These are phyloP conservation scores for Morinoia aosen DNA, from an alignment of 2,888 invertebrate species.

Conservation along the genomic window DNA sequence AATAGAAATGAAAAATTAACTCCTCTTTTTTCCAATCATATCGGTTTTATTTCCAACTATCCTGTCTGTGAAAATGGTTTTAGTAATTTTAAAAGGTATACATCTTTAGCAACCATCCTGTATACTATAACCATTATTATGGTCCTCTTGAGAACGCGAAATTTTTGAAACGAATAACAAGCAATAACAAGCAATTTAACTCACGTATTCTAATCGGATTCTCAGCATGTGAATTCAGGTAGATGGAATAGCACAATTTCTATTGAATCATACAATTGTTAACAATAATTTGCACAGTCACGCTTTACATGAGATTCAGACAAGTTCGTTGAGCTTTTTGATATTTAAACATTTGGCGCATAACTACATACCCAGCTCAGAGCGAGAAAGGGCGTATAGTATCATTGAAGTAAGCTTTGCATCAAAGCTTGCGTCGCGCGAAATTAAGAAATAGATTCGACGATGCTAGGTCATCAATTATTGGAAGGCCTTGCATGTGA, in stretches of 20 bases:
- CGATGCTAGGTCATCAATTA: not conserved
- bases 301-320: not conserved
- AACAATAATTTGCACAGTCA: not conserved
- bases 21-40: too few relatives aligned
- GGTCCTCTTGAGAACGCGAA: too few relatives aligned
- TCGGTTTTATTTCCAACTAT: too few relatives aligned
- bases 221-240: not conserved
- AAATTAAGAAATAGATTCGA: not conserved
- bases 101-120: too few relatives aligned
- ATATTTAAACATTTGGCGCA: not conserved
- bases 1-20: too few relatives aligned
- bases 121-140: too few relatives aligned
- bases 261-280: not conserved
- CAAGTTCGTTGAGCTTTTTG: not conserved
- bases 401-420: not conserved
- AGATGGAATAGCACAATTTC: not conserved
- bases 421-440: not conserved
- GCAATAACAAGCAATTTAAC: not conserved
- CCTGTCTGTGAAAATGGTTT: too few relatives aligned
- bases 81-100: too few relatives aligned
- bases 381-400: not conserved
- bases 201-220: not conserved
- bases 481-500: not conserved
- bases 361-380: not conserved
- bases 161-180: too few relatives aligned